phyloP scores from a whole-genome alignment of 2,888 invertebrate species.

The Conomelus anceps region DNA sequence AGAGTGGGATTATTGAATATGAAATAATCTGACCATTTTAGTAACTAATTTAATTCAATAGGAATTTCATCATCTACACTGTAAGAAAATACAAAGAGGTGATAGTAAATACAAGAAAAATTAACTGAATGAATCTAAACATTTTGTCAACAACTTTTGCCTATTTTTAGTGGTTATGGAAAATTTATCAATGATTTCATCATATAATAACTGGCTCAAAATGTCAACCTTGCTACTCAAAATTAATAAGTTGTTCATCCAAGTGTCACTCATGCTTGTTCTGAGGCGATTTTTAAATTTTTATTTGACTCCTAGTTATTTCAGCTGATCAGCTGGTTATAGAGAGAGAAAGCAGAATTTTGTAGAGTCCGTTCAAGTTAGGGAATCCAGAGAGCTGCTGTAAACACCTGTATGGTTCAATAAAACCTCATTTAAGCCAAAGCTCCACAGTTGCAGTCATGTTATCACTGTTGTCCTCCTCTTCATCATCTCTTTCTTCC shows the following conservation, averaged over 20 bases:
- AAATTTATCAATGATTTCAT: neutral
- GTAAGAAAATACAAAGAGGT: neutral
- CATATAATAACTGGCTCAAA: neutral
- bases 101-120: neutral
- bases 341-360: constrained; percentile 1
- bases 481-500: too few species aligned
- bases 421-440: too few species aligned
- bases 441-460: too few species aligned
- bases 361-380: neutral
- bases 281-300: constrained; percentile 17
- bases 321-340: constrained; percentile 14
- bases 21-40: too few species aligned
- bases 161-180: neutral
- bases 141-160: neutral
- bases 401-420: too few species aligned
- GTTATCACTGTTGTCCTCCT: too few species aligned
- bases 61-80: too few species aligned
- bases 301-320: constrained; percentile 14
- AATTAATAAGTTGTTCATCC: constrained; percentile 11
- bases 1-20: too few species aligned
- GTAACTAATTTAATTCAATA: too few species aligned
- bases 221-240: constrained; percentile 2
- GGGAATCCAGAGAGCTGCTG: too few species aligned
- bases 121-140: neutral
- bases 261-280: constrained; percentile 14